Percentiles rank a stretch among this genome's conserved stretches.
Evolutionary conservation across 2,888 invertebrate species (phyloP).

Genomic region (Cyrtodaria siliqua): DNA sequence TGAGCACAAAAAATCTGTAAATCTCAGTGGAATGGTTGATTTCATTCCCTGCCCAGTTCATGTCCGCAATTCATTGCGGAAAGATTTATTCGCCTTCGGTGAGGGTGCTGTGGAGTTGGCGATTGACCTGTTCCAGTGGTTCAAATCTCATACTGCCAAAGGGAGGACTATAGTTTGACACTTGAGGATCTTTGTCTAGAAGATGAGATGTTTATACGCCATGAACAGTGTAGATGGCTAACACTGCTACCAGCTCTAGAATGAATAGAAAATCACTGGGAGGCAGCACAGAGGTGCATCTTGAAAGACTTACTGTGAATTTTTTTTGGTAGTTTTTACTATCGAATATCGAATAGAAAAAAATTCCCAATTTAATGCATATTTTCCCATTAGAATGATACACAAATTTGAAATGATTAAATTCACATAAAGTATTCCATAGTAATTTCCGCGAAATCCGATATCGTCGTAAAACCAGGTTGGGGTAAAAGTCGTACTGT

Average conservation of each 20-base stretch:
- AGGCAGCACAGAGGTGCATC: no score
- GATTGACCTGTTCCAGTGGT: conserved; percentile 38
- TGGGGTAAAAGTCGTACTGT: no score
- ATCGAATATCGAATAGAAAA: no score
- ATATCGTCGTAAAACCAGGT: no score
- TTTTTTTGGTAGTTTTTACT: no score
- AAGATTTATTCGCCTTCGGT: conserved; percentile 10
- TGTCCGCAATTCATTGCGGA: conserved; percentile 45
- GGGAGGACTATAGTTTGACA: conserved; percentile 22
- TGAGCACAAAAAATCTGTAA: neutral
- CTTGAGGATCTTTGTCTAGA: conserved; percentile 8
- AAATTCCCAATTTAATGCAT: no score
- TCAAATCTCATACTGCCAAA: conserved; percentile 26
- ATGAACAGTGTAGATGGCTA: conserved; percentile 41
- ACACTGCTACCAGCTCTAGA: conserved; percentile 27
- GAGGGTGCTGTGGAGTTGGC: conserved; percentile 23
- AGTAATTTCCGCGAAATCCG: no score
- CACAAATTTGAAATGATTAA: no score
- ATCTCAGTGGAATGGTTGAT: neutral
- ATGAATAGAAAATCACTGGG: neutral
- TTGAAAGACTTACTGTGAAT: no score
- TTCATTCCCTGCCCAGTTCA: conserved; percentile 70
- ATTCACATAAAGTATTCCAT: no score
- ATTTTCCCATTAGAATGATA: no score
- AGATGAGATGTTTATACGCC: conserved; percentile 25